These are phyloP conservation scores for Sipha maydis DNA, from an alignment of 2,888 invertebrate species.

Conservation along the genomic window DNA sequence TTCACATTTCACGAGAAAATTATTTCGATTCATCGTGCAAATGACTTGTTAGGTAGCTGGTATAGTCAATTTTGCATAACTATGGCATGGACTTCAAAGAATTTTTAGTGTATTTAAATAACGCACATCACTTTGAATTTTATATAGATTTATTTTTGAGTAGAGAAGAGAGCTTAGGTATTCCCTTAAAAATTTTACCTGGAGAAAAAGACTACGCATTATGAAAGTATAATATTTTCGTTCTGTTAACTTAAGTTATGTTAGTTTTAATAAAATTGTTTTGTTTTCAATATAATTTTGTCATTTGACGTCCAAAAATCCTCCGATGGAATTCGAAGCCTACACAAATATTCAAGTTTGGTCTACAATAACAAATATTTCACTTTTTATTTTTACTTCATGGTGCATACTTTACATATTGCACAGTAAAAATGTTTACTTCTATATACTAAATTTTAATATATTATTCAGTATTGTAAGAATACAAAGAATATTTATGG, in stretches of 20 bases:
- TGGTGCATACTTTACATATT: background rate
- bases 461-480: no score
- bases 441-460: no score
- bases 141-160: constrained; percentile 3
- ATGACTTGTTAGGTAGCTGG: background rate
- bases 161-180: background rate
- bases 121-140: background rate
- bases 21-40: background rate
- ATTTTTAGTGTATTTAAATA: constrained; percentile 11
- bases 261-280: constrained; percentile 6
- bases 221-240: constrained; percentile 24
- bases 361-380: constrained; percentile 6
- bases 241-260: background rate
- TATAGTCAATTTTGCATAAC: constrained; percentile 3
- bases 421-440: background rate
- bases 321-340: constrained; percentile 1
- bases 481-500: no score
- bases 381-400: background rate
- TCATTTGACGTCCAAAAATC: background rate
- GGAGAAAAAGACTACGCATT: constrained; percentile 11
- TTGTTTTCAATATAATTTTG: constrained; percentile 2
- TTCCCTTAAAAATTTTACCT: background rate
- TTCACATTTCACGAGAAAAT: background rate
- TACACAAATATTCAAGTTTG: background rate
- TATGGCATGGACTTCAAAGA: background rate